A percentile compares a stretch with the other conserved stretches of the same genome.
These are phyloP conservation scores for Pygocentrus nattereri DNA, from an alignment of 2,797 vertebrate genomes.

Conservation along the genomic window DNA sequence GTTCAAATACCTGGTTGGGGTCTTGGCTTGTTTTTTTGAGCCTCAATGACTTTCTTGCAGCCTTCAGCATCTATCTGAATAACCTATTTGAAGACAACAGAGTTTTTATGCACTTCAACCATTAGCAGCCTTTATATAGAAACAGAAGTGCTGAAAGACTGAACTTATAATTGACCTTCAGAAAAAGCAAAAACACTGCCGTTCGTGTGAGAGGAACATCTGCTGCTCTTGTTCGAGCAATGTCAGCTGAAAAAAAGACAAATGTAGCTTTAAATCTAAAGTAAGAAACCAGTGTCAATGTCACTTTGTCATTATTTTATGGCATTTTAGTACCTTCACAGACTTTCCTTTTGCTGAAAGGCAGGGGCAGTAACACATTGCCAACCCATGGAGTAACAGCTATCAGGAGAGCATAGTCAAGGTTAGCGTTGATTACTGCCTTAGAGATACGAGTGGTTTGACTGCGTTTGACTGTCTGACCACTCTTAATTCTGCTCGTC, in stretches of 20 bases:
- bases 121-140: no score
- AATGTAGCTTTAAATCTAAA: not conserved
- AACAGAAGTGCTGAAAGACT: not conserved
- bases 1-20: conserved; percentile 32
- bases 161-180: conserved; percentile 74
- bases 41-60: conserved; percentile 83
- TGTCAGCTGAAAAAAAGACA: conserved; percentile 65
- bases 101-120: not conserved
- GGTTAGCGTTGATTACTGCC: not conserved
- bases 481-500: not conserved
- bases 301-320: not conserved
- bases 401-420: conserved; percentile 76
- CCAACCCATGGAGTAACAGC: conserved; percentile 88
- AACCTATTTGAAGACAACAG: conserved; percentile 68
- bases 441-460: not conserved
- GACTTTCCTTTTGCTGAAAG: not conserved
- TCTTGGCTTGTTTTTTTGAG: conserved; percentile 58
- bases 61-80: conserved; percentile 84
- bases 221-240: conserved; percentile 67
- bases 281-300: conserved; percentile 1
- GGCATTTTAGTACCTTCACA: conserved; percentile 69
- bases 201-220: conserved; percentile 72
- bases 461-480: not conserved
- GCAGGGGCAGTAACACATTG: conserved; percentile 71
- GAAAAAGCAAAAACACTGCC: conserved; percentile 81